Evolutionary conservation across 2,888 invertebrate genomes (phyloP).

Genomic region (Drosophila kanekoi): DNA sequence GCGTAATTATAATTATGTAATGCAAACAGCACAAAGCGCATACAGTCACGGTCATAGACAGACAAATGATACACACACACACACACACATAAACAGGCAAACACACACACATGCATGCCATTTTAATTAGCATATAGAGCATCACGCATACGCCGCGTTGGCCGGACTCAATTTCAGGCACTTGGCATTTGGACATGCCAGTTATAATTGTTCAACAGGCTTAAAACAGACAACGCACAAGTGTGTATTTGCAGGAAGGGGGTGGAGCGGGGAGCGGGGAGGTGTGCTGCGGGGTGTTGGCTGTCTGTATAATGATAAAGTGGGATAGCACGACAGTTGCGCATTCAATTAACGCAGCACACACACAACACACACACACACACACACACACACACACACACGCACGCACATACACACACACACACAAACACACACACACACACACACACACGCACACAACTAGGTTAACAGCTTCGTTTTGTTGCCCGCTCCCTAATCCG

Average conservation of each 20-base stretch:
- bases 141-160: constrained; percentile 69
- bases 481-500: constrained; percentile 51
- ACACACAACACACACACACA: constrained; percentile 13
- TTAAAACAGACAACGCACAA: constrained; percentile 72
- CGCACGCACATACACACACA: constrained; percentile 23
- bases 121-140: constrained; percentile 79
- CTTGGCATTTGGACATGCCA: constrained; percentile 80
- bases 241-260: constrained; percentile 9
- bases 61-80: constrained; percentile 16
- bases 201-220: constrained; percentile 78
- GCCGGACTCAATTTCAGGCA: constrained; percentile 78
- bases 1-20: constrained; percentile 80
- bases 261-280: too few species aligned
- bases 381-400: constrained; percentile 4
- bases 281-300: not conserved
- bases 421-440: constrained; percentile 10
- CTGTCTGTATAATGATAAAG: constrained; percentile 43
- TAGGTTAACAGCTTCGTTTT: constrained; percentile 62
- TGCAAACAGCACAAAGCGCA: constrained; percentile 68
- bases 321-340: constrained; percentile 68
- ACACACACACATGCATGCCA: constrained; percentile 47
- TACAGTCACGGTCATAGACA: constrained; percentile 33
- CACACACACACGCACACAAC: constrained; percentile 35
- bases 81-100: constrained; percentile 5
- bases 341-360: constrained; percentile 74